Conservation (phyloP, 2,113 vertebrate genomes). For the Saguinus midas region DNA sequence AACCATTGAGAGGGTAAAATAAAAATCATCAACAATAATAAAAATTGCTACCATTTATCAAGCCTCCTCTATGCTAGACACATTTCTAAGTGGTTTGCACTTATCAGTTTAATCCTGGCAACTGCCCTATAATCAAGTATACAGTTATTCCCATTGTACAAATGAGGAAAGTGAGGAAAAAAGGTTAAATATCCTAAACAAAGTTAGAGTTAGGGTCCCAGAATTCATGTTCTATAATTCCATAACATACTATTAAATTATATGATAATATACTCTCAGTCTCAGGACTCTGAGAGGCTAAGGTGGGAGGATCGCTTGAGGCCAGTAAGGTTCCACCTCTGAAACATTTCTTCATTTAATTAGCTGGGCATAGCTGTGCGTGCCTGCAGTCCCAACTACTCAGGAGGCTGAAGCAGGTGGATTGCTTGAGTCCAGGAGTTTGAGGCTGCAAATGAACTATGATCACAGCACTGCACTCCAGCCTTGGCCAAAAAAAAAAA, state of each 20-base stretch:
- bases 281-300: too few relatives aligned
- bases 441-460: too few relatives aligned
- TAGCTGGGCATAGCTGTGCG: too few relatives aligned
- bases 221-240: neutral
- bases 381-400: too few relatives aligned
- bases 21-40: slow-evolving; percentile 16
- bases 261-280: neutral
- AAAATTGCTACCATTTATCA: slow-evolving; percentile 50
- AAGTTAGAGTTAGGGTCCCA: neutral
- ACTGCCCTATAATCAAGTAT: neutral
- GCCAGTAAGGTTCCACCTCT: too few relatives aligned
- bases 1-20: slow-evolving; percentile 7
- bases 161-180: neutral
- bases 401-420: too few relatives aligned
- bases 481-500: too few relatives aligned
- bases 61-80: neutral
- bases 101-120: slow-evolving; percentile 19
- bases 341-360: too few relatives aligned
- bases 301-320: too few relatives aligned
- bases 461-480: too few relatives aligned
- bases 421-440: too few relatives aligned
- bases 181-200: neutral
- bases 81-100: slow-evolving; percentile 2
- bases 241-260: neutral
- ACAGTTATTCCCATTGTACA: slow-evolving; percentile 33